Base-by-base conservation (phyloP, 2,888 invertebrate genomes). In the Maniola hyperantus region DNA sequence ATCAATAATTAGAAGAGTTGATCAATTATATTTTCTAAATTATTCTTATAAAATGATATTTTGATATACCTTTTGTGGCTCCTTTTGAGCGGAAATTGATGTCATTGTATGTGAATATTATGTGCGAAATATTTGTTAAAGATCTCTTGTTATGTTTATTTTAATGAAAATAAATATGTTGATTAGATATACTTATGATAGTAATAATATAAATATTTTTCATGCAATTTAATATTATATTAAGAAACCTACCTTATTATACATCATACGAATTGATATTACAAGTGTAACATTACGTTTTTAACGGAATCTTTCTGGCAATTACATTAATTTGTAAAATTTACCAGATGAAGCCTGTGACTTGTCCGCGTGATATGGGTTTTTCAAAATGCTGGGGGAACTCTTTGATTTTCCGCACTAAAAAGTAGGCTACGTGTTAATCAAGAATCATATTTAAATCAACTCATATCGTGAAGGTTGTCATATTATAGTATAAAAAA, bases 11-110 rank as follows among this genome's bases (percentile, higher is more conserved):
- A 34, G 10, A 20, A 51, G 26, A 51, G 50, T 46, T 48, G n/a
- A 58, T 44, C 26, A n/a, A 44, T 44, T 39, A 59, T 65, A 59
- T 65, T 65, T 65, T 59, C 42, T 36, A 59, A 42, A 58, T 58
- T 65, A 65, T 53, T 51, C 42, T 50, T 33, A 36, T 50, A 67
- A 68, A 67, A 55, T 18, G 13, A 70, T 71, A 71, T 73, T 71
- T 71, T 71, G 66, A 67, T 69, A 73, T 61, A 58, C 42, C 44
- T 70, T 70, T 72, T 70, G 55, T 20, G 64, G 62, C 58, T 67
- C 54, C 59, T 44, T 68, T 54, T 58, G 54, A 42, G 61, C 20
- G 36, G 50, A 50, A 57, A 20, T 42, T 57, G 39, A 42, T 57
- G 57, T 57, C 57, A 57, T 57, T 57, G 57, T 42, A 42, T 57